phyloP scores from a whole-genome alignment of 1,140 invertebrate genomes.

The Euschistus heros region DNA sequence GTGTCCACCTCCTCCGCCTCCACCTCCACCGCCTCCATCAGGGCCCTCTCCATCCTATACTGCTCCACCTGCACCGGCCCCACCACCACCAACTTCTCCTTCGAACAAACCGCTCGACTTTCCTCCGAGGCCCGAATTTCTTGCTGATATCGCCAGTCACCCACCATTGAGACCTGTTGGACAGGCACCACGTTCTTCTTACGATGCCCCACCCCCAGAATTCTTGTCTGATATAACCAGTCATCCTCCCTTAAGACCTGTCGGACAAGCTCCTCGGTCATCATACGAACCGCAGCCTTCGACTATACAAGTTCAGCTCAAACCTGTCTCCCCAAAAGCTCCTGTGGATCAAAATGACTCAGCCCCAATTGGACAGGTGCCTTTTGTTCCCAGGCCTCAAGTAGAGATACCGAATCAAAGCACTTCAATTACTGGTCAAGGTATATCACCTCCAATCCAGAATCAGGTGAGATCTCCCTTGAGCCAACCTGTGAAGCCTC shows the following conservation, averaged over 20 bases:
- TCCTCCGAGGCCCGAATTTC: conserved; percentile 34
- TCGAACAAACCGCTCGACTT: conserved; percentile 38
- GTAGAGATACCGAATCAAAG: neutral
- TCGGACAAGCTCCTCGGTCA: conserved; percentile 23
- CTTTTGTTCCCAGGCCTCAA: neutral
- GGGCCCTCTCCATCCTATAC: conserved; percentile 25
- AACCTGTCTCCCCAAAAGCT: conserved; percentile 6
- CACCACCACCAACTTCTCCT: conserved; percentile 30
- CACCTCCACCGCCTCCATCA: conserved; percentile 39
- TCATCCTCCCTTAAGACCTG: conserved; percentile 14
- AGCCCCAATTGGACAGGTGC: neutral
- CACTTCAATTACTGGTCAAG: neutral
- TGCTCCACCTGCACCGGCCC: conserved; percentile 31
- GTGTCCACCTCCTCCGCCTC: neutral
- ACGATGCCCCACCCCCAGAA: neutral
- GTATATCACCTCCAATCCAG: neutral
- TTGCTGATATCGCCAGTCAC: conserved; percentile 38
- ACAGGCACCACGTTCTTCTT: conserved; percentile 28
- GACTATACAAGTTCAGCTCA: neutral
- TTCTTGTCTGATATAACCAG: conserved; percentile 17
- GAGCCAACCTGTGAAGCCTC: neutral
- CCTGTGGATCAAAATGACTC: conserved; percentile 3
- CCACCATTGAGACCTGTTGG: conserved; percentile 27
- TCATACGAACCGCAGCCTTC: conserved; percentile 5
- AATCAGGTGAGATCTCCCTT: neutral